Conservation (phyloP, 1,140 invertebrate genomes). For the Anastrepha obliqua region DNA sequence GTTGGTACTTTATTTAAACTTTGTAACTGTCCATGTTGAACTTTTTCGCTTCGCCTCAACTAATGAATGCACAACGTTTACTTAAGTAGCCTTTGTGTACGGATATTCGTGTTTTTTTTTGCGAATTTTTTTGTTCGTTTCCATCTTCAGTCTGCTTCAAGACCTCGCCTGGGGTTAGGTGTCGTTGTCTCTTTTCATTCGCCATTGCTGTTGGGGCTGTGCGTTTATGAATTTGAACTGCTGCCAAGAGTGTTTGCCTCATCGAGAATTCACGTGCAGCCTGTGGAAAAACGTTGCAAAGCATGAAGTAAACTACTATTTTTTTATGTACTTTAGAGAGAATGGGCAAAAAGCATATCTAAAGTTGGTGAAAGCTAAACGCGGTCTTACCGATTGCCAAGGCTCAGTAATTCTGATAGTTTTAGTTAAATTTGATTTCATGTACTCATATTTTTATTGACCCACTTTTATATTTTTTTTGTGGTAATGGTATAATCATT, state of each 20-base stretch:
- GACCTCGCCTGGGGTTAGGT: conserved; percentile 29
- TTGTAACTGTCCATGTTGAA: conserved; percentile 16
- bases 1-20: neutral
- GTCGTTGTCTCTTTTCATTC: neutral
- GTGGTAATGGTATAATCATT: no score
- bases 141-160: neutral
- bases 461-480: no score
- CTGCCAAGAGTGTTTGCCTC: conserved; percentile 10
- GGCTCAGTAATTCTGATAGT: neutral
- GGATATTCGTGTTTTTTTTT: neutral
- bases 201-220: neutral
- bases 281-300: neutral
- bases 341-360: neutral
- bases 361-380: neutral
- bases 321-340: neutral
- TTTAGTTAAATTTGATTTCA: no score
- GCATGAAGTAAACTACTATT: neutral
- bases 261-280: neutral
- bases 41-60: neutral
- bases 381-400: neutral
- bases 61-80: conserved; percentile 1
- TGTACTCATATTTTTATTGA: no score
- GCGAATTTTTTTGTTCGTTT: neutral
- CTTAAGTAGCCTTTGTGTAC: conserved; percentile 14
- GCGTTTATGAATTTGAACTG: conserved; percentile 19